A percentile compares a stretch with the other conserved stretches of the same genome.
phyloP scores from a whole-genome alignment of 2,113 vertebrate species.

The Megalops atlanticus region DNA sequence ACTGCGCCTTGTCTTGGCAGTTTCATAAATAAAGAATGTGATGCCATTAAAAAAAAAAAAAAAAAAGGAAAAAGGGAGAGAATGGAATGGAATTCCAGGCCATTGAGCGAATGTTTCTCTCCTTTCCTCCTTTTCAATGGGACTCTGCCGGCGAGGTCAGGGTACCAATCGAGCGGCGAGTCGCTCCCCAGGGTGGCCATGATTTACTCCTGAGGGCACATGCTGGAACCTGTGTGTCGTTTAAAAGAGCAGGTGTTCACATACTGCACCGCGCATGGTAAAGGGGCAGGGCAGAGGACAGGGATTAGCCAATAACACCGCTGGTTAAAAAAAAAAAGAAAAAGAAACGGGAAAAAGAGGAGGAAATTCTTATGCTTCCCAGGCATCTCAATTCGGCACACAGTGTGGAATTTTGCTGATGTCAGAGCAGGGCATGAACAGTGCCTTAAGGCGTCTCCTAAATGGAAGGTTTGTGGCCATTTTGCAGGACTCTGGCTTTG shows the following conservation, averaged over 20 bases:
- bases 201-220: not conserved
- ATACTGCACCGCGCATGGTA: conserved; percentile 61
- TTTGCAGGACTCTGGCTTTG: too few relatives aligned
- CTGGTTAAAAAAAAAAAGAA: not conserved
- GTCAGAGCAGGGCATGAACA: too few relatives aligned
- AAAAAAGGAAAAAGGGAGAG: too few relatives aligned
- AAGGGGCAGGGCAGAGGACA: conserved; percentile 29
- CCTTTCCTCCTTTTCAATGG: conserved; percentile 41
- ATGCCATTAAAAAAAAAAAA: conserved; percentile 36
- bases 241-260: conserved; percentile 69
- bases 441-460: too few relatives aligned
- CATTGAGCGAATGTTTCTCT: conserved; percentile 55
- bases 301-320: conserved; percentile 13
- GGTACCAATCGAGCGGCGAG: not conserved
- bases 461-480: not conserved
- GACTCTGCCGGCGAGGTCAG: not conserved
- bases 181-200: not conserved
- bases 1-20: conserved; percentile 18
- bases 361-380: not conserved
- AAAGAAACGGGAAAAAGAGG: not conserved
- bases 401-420: too few relatives aligned
- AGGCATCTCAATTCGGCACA: too few relatives aligned
- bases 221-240: conserved; percentile 60
- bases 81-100: conserved; percentile 60
- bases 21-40: conserved; percentile 46